Percentiles rank a stretch among this genome's conserved stretches.
Evolutionary conservation across 2,113 vertebrate species (phyloP).

Genomic region (Apeltes quadracus): DNA sequence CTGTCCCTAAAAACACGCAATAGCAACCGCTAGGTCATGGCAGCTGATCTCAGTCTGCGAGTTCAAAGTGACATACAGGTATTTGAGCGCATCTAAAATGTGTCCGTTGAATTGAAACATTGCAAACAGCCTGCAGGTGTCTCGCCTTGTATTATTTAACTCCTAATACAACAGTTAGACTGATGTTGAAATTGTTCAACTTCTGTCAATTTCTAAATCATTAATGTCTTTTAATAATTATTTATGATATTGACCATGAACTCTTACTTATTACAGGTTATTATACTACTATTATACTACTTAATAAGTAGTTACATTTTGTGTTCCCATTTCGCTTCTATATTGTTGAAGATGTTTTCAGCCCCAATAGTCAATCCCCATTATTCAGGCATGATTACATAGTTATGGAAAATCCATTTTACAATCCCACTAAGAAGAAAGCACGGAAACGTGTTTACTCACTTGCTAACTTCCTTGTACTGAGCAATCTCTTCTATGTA

Average conservation of each 20-base stretch:
- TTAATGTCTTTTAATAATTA: not conserved
- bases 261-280: not conserved
- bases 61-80: no score
- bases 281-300: no score
- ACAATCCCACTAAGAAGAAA: not conserved
- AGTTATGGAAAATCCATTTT: not conserved
- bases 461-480: constrained; percentile 99
- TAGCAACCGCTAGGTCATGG: no score
- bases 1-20: no score
- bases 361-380: not conserved
- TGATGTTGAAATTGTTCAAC: not conserved
- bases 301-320: not conserved
- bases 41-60: no score
- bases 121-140: not conserved
- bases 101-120: not conserved
- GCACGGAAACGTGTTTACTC: constrained; percentile 67
- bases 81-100: no score
- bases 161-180: not conserved
- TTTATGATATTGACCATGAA: not conserved
- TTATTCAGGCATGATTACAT: not conserved
- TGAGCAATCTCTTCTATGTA: constrained; percentile 99
- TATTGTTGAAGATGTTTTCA: not conserved
- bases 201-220: not conserved
- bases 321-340: not conserved
- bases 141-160: not conserved